phyloP scores from a whole-genome alignment of 2,797 vertebrate species.

The Craterocephalus amniculus region DNA sequence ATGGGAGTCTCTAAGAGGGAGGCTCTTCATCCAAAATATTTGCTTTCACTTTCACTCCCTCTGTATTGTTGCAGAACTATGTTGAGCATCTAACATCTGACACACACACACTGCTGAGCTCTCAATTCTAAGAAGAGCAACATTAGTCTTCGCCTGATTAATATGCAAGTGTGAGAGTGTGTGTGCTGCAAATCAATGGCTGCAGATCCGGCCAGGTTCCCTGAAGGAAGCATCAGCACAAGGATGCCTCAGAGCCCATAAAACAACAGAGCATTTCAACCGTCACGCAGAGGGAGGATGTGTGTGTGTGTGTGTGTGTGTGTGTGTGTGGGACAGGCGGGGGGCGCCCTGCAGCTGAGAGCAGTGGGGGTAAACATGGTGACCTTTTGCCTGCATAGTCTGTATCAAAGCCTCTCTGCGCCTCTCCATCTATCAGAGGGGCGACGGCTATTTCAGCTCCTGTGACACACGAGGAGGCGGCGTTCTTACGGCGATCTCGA shows the following conservation, averaged over 20 bases:
- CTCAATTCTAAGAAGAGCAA: constrained; percentile 26
- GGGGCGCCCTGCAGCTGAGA: constrained; percentile 59
- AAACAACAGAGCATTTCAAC: constrained; percentile 74
- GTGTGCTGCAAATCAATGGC: constrained; percentile 57
- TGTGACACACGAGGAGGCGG: not conserved
- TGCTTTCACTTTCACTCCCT: constrained; percentile 47
- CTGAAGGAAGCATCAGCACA: constrained; percentile 71
- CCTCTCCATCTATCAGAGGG: constrained; percentile 19
- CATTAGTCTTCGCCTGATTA: constrained; percentile 64
- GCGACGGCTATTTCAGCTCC: constrained; percentile 28
- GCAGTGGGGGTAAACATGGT: constrained; percentile 42
- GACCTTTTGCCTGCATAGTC: constrained; percentile 60
- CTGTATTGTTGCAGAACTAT: constrained; percentile 15
- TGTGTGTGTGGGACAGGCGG: constrained; percentile 18
- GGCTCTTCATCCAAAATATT: constrained; percentile 39
- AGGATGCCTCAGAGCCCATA: constrained; percentile 72
- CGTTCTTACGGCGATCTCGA: constrained; percentile 94
- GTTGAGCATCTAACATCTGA: constrained; percentile 40
- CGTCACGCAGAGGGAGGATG: constrained; percentile 56
- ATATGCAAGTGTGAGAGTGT: constrained; percentile 71
- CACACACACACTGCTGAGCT: constrained; percentile 19
- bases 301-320: constrained; percentile 32
- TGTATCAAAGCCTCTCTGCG: constrained; percentile 22
- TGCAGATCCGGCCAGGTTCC: constrained; percentile 71
- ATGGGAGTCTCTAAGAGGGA: constrained; percentile 46